These are phyloP conservation scores for Phrynosoma blainvillii DNA, from an alignment of 2,113 vertebrate species.

Conservation along the genomic window DNA sequence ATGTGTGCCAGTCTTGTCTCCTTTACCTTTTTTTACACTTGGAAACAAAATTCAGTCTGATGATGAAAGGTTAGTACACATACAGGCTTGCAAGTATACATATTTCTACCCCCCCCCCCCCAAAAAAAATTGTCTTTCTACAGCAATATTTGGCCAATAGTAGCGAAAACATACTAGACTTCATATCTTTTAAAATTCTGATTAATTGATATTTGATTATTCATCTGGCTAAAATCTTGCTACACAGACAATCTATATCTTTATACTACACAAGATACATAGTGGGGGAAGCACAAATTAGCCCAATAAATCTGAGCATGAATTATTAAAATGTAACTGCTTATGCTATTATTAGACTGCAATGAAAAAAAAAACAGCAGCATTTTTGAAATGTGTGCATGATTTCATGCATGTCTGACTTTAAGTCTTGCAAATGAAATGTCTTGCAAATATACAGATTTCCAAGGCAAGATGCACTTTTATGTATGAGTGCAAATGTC, in stretches of 20 bases:
- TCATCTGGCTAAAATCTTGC: not conserved
- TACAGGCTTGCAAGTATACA: conserved; percentile 10
- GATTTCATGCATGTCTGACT: too few species aligned
- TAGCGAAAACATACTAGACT: conserved; percentile 25
- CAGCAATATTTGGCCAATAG: conserved; percentile 42
- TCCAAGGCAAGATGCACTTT: too few species aligned
- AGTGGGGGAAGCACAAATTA: not conserved
- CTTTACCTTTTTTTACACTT: not conserved
- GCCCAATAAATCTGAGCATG: not conserved
- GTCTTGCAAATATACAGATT: too few species aligned
- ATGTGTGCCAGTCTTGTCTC: not conserved
- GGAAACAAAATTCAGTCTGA: accelerated
- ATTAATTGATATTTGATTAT: not conserved
- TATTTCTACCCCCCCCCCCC: too few species aligned
- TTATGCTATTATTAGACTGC: too few species aligned
- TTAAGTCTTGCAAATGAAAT: too few species aligned
- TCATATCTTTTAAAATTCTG: conserved; percentile 17
- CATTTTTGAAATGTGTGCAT: too few species aligned
- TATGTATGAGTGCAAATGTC: too few species aligned
- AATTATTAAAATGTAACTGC: not conserved
- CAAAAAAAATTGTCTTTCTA: conserved; percentile 21
- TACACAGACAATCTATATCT: not conserved
- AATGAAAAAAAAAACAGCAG: too few species aligned
- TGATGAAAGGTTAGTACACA: conserved; percentile 19
- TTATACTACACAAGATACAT: not conserved